Evolutionary conservation across 2,113 vertebrate species (phyloP), one percentile per base, ranked within the genome.

Genomic region (Speoplatyrhinus poulsoni): DNA sequence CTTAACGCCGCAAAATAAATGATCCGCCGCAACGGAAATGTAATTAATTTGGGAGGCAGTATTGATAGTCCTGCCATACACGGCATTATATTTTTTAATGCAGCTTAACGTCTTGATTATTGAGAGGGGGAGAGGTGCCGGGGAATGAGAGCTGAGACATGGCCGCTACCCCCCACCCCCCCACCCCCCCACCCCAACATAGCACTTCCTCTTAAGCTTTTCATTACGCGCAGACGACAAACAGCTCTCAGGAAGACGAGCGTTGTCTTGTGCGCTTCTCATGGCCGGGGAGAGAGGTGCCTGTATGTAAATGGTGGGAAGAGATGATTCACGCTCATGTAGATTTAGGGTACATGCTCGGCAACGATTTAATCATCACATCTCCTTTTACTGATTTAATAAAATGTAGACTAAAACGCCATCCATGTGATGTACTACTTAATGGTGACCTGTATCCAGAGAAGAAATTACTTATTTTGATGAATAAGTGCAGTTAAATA

Each of bases 11-110:
- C 92, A 91, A 95, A 98, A 98, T 98, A 98, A 98, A 98, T 97
- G 95, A 98, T 96, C 94, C 95, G 93, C 94, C 94, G 94, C 95
- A 95, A 96, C 95, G 94, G 95, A 96, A 96, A 97, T 96, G 94
- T 98, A 97, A 98, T 99, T 99, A 98, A 99, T 99, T 98, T 97
- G 1, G 96, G 95, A 94, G 94, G 94, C 95, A 94, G 93, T 98
- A 98, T 99, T 98, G 97, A 98, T 98, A 97, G 96, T 96, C 95
- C 94, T 95, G 95, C 95, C 95, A 96, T 96, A 95, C 95, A 94
- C 89, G 87, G 94, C 93, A 94, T 95, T 96, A 92, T 96, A 96
- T 98, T 95, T 92, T 96, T 96, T 96, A 96, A 96, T 96, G 95
- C 95, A 93, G 93, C 93, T 95, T 95, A 96, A 96, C 95, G 95